Conservation (phyloP, 2,797 vertebrate genomes). For the Remorina albescens region DNA sequence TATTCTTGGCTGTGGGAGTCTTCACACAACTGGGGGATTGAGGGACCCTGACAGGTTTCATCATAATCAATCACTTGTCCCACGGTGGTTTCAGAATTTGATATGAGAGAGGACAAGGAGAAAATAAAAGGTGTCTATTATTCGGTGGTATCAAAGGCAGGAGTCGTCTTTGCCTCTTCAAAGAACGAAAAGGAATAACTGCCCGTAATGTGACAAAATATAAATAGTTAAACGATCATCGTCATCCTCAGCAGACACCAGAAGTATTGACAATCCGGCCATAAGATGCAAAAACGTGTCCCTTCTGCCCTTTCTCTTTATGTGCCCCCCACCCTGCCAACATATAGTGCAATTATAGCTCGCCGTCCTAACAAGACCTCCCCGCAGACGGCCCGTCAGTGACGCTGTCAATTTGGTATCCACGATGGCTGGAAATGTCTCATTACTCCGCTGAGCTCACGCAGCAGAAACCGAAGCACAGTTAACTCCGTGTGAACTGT, state of each 20-base stretch:
- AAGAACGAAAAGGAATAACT: slow-evolving; percentile 18
- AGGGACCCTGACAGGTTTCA: slow-evolving; percentile 63
- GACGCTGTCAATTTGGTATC: slow-evolving; percentile 73
- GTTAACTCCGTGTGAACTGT: slow-evolving; percentile 54
- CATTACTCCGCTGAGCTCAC: slow-evolving; percentile 70
- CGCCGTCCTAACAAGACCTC: slow-evolving; percentile 78
- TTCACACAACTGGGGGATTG: slow-evolving; percentile 44
- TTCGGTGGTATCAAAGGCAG: slow-evolving; percentile 37
- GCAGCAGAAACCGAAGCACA: slow-evolving; percentile 45
- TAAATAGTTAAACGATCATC: slow-evolving; percentile 17
- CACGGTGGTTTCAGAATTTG: slow-evolving; percentile 39
- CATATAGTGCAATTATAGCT: slow-evolving; percentile 76
- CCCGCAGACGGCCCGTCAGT: slow-evolving; percentile 67
- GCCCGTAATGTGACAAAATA: slow-evolving; percentile 9
- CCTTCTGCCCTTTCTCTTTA: slow-evolving; percentile 56
- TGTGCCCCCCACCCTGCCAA: slow-evolving; percentile 33
- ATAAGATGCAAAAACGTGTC: slow-evolving; percentile 24
- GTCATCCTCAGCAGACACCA: slow-evolving; percentile 7
- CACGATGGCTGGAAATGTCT: slow-evolving; percentile 73
- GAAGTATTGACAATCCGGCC: slow-evolving; percentile 11
- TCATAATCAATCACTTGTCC: slow-evolving; percentile 77
- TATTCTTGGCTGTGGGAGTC: slow-evolving; percentile 73
- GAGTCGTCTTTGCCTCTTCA: slow-evolving; percentile 20
- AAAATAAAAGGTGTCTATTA: slow-evolving; percentile 44
- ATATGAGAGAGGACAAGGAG: slow-evolving; percentile 25